These are phyloP conservation scores for Lytechinus variegatus DNA, from an alignment of 35 echinoderm and acorn worm species.

Conservation along the genomic window DNA sequence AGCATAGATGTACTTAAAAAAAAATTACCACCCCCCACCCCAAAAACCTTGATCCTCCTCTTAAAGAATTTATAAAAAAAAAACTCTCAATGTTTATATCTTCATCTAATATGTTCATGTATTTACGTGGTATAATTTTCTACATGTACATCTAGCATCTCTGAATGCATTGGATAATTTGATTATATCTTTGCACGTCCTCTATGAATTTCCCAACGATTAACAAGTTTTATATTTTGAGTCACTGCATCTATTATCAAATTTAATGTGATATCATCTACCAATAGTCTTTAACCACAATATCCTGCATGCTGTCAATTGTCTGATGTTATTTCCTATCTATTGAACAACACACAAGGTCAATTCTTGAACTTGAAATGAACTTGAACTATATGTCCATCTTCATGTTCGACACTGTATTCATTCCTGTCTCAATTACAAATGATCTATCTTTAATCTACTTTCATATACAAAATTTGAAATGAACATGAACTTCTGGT, in stretches of 20 bases:
- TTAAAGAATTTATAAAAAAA: too few relatives aligned
- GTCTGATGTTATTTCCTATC: not conserved
- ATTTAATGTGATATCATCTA: not conserved
- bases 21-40: too few relatives aligned
- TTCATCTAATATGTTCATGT: not conserved
- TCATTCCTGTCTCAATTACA: constrained; percentile 5
- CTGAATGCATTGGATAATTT: too few relatives aligned
- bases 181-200: not conserved
- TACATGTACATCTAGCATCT: too few relatives aligned
- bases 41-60: too few relatives aligned
- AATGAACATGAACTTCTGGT: not conserved
- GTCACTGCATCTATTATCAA: not conserved
- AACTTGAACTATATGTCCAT: too few relatives aligned
- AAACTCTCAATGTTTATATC: not conserved
- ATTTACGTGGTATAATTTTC: too few relatives aligned
- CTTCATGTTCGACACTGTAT: not conserved
- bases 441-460: not conserved
- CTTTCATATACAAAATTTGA: not conserved
- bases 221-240: not conserved
- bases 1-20: too few relatives aligned
- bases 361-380: too few relatives aligned
- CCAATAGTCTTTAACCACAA: not conserved
- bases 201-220: not conserved
- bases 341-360: too few relatives aligned
- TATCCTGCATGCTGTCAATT: not conserved